Conservation (phyloP, 1,140 invertebrate genomes). For the Drosophila carrolli region DNA sequence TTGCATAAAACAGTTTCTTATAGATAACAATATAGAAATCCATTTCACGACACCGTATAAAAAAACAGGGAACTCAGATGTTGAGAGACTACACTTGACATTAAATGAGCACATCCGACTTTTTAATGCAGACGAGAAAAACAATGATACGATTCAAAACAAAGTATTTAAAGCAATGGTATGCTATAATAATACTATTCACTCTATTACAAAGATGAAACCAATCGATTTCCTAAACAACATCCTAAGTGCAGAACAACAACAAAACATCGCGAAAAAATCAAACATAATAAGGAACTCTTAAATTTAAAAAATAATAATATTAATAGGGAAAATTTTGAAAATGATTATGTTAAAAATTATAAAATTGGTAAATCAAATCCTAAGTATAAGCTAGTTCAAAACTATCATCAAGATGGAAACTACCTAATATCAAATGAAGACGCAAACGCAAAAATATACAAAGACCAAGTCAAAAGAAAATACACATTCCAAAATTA, state of each 20-base stretch:
- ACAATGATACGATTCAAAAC: conserved; percentile 4
- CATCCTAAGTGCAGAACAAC: neutral
- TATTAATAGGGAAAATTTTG: neutral
- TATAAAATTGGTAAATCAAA: conserved; percentile 6
- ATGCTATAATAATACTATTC: too few species aligned
- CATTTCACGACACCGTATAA: conserved; percentile 3
- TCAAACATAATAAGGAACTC: too few species aligned
- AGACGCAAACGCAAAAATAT: neutral
- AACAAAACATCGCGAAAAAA: neutral
- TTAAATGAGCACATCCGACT: conserved; percentile 1
- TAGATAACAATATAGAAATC: neutral
- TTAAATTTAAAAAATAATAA: too few species aligned
- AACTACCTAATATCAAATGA: conserved; percentile 11
- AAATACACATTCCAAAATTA: conserved; percentile 2
- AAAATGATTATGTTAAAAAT: conserved; percentile 2
- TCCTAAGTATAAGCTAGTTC: conserved; percentile 8
- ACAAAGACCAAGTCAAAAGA: conserved; percentile 1
- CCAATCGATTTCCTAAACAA: neutral
- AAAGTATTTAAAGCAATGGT: neutral
- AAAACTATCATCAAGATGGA: conserved; percentile 15
- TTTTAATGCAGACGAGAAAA: conserved; percentile 7
- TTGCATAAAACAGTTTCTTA: neutral
- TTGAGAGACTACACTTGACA: conserved; percentile 6
- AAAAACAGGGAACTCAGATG: conserved; percentile 1
- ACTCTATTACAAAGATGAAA: neutral